A percentile compares a stretch with the other conserved stretches of the same genome.
Evolutionary conservation across 1,140 invertebrate species (phyloP).

Genomic region (Eufriesea mexicana): DNA sequence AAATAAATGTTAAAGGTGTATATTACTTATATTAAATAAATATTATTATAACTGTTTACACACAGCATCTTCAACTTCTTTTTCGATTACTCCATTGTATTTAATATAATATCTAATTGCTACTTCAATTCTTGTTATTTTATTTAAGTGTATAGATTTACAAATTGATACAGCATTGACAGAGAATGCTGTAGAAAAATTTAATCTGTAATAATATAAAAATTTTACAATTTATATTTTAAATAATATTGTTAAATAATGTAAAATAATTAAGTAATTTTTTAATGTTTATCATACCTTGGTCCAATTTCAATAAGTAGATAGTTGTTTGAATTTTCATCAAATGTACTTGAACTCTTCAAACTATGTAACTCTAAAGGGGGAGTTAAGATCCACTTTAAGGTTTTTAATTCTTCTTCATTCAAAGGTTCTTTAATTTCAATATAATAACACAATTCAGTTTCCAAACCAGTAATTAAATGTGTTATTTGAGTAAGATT

Average conservation of each 20-base stretch:
- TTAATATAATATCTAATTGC: constrained; percentile 90
- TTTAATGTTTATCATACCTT: constrained; percentile 81
- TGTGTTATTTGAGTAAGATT: constrained; percentile 60
- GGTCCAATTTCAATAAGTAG: constrained; percentile 91
- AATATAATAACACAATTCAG: constrained; percentile 92
- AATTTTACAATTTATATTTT: not conserved
- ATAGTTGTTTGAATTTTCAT: constrained; percentile 67
- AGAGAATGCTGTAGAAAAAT: constrained; percentile 96
- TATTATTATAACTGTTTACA: constrained; percentile 46
- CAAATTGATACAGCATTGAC: constrained; percentile 98
- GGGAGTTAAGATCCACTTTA: constrained; percentile 88
- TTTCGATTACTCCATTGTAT: constrained; percentile 75
- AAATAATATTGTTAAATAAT: not conserved
- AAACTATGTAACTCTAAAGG: constrained; percentile 84
- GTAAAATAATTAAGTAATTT: not conserved
- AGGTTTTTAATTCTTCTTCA: constrained; percentile 83
- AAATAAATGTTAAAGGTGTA: not conserved
- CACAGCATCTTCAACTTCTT: constrained; percentile 80
- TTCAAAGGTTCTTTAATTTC: constrained; percentile 81
- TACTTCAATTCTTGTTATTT: constrained; percentile 90
- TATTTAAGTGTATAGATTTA: constrained; percentile 88
- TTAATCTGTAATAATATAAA: constrained; percentile 86
- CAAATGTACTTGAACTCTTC: constrained; percentile 79
- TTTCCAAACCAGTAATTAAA: constrained; percentile 82
- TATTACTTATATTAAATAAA: not conserved